phyloP scores from a whole-genome alignment of 2,113 vertebrate genomes.

The Lathamus discolor region DNA sequence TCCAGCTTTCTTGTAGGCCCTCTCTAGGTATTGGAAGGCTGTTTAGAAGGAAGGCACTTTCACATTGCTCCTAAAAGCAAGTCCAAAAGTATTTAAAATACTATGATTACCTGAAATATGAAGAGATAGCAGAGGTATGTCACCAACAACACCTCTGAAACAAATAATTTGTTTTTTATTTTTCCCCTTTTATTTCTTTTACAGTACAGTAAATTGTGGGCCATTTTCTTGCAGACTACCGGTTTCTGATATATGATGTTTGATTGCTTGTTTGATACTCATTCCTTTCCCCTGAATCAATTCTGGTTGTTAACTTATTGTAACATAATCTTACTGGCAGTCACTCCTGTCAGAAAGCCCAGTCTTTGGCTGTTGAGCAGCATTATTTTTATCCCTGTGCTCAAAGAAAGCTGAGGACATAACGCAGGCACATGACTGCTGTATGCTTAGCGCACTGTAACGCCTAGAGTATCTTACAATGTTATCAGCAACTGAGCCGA shows the following conservation, averaged over 20 bases:
- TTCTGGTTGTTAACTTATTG: background rate
- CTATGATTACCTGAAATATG: background rate
- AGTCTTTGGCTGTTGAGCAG: background rate
- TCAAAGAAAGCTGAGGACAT: background rate
- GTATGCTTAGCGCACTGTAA: background rate
- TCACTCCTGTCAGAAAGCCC: background rate
- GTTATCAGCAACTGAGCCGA: background rate
- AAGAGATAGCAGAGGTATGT: background rate
- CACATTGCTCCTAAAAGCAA: background rate
- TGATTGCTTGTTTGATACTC: background rate
- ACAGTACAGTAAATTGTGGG: background rate
- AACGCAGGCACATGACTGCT: rapidly evolving
- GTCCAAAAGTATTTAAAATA: background rate
- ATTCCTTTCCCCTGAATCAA: background rate
- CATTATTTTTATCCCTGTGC: background rate
- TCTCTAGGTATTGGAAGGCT: background rate
- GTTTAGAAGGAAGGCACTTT: background rate
- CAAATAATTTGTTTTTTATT: background rate
- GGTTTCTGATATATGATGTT: background rate
- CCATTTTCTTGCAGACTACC: background rate
- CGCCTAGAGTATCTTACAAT: background rate
- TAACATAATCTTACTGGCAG: background rate
- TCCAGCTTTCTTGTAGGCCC: background rate
- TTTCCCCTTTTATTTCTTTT: background rate
- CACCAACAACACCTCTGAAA: background rate